A percentile compares a stretch with the other conserved stretches of the same genome.
These are phyloP conservation scores for Piezodorus guildinii DNA, from an alignment of 1,140 invertebrate genomes.

Conservation along the genomic window DNA sequence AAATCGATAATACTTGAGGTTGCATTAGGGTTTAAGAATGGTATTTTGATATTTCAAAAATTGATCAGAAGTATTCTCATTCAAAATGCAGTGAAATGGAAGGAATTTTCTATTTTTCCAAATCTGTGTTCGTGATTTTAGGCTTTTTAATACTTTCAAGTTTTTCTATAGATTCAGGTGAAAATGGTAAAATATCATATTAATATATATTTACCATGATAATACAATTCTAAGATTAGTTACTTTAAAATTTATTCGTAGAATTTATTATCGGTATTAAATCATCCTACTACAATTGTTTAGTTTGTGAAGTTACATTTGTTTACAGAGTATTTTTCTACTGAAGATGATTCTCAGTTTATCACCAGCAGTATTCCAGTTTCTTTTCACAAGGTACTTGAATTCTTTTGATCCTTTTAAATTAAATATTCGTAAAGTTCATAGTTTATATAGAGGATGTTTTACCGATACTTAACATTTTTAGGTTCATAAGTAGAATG, in stretches of 20 bases:
- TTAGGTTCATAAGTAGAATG: too few species aligned
- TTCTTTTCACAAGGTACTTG: constrained; percentile 42
- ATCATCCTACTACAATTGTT: not conserved
- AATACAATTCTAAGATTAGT: too few species aligned
- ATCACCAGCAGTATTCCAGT: constrained; percentile 48
- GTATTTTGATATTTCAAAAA: not conserved
- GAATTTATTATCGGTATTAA: not conserved
- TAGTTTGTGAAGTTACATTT: not conserved
- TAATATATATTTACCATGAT: not conserved
- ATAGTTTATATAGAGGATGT: too few species aligned
- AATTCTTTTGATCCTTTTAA: constrained; percentile 15
- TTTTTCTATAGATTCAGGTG: not conserved
- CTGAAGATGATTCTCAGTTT: constrained; percentile 54
- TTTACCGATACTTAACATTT: too few species aligned
- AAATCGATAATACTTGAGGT: constrained; percentile 9
- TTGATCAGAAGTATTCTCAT: not conserved
- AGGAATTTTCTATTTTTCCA: not conserved
- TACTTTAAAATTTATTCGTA: not conserved
- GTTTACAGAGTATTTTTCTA: constrained; percentile 54
- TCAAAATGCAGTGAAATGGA: constrained; percentile 6
- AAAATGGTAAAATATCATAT: not conserved
- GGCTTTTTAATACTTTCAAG: not conserved
- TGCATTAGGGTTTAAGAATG: not conserved
- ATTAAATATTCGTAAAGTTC: too few species aligned
- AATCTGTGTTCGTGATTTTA: not conserved